phyloP scores from a whole-genome alignment of 2,888 invertebrate species.

The Malacosoma neustria region DNA sequence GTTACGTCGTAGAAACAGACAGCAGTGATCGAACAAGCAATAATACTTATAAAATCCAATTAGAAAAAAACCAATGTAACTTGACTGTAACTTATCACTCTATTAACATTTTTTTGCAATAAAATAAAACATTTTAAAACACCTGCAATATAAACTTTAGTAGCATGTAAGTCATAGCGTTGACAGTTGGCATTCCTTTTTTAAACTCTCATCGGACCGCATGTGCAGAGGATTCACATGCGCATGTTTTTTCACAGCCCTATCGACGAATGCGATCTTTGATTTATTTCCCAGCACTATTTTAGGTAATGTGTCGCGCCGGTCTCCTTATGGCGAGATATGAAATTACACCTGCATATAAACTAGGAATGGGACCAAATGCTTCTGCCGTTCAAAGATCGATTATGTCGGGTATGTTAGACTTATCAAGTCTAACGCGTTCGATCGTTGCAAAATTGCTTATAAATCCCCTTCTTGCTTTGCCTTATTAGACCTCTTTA shows the following conservation, averaged over 20 bases:
- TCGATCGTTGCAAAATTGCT: constrained; percentile 27
- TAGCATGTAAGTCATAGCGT: constrained; percentile 23
- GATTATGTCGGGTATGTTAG: constrained; percentile 28
- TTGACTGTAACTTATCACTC: too few relatives aligned
- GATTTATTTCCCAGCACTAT: constrained; percentile 71
- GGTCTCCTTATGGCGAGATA: constrained; percentile 56
- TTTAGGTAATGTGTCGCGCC: constrained; percentile 66
- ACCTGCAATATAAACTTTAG: too few relatives aligned
- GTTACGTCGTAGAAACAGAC: too few relatives aligned
- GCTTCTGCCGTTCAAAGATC: constrained; percentile 30
- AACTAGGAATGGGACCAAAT: constrained; percentile 41
- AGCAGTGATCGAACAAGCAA: too few relatives aligned
- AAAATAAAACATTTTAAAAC: too few relatives aligned
- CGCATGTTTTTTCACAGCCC: constrained; percentile 46
- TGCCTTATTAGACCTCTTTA: constrained; percentile 32
- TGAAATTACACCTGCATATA: constrained; percentile 57
- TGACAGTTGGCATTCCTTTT: constrained; percentile 37
- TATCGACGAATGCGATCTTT: constrained; percentile 56
- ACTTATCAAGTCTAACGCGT: constrained; percentile 28
- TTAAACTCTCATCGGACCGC: constrained; percentile 59
- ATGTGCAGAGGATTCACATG: constrained; percentile 64
- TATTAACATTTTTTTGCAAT: too few relatives aligned
- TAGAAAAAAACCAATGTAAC: too few relatives aligned
- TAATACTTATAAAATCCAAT: too few relatives aligned
- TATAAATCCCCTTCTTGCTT: constrained; percentile 26